phyloP scores from a whole-genome alignment of 2,888 invertebrate species.

The Tachystola acroxantha region DNA sequence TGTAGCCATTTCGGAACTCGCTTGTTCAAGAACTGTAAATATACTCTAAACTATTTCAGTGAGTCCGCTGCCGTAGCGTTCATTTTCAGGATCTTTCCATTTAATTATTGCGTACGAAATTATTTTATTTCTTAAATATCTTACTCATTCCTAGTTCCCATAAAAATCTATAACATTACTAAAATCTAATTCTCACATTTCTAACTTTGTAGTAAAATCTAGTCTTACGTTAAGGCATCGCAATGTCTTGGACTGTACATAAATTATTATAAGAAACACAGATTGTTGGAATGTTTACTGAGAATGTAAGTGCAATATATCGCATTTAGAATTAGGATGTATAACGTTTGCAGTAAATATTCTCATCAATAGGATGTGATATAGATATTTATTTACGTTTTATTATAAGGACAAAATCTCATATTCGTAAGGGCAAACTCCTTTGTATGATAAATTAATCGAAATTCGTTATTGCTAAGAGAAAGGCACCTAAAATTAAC shows the following conservation, averaged over 20 bases:
- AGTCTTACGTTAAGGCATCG: slow-evolving; percentile 74
- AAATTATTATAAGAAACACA: slow-evolving; percentile 52
- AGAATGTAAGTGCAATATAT: slow-evolving; percentile 22
- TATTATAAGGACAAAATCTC: slow-evolving; percentile 63
- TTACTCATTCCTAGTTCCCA: slow-evolving; percentile 26
- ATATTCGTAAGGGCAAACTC: slow-evolving; percentile 41
- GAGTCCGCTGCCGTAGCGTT: no score
- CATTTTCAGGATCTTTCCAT: slow-evolving; percentile 26
- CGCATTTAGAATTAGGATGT: slow-evolving; percentile 23
- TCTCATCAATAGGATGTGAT: slow-evolving; percentile 66
- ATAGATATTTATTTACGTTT: slow-evolving; percentile 59
- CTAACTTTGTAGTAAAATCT: slow-evolving; percentile 72
- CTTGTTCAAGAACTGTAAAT: slow-evolving; percentile 47
- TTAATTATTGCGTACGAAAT: slow-evolving; percentile 27
- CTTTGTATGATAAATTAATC: slow-evolving; percentile 34
- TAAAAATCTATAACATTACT: slow-evolving; percentile 36
- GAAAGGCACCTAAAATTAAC: slow-evolving; percentile 45
- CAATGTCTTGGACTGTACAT: slow-evolving; percentile 68
- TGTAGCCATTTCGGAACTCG: slow-evolving; percentile 22
- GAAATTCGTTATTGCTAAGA: slow-evolving; percentile 36
- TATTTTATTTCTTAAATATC: slow-evolving; percentile 37
- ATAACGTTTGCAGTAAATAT: slow-evolving; percentile 51
- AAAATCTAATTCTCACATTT: slow-evolving; percentile 49
- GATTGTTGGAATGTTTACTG: slow-evolving; percentile 60
- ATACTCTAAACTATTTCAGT: slow-evolving; percentile 25